Evolutionary conservation across 2,113 vertebrate genomes (phyloP), one percentile per base, ranked within the genome.

Genomic region (Lanius collurio): DNA sequence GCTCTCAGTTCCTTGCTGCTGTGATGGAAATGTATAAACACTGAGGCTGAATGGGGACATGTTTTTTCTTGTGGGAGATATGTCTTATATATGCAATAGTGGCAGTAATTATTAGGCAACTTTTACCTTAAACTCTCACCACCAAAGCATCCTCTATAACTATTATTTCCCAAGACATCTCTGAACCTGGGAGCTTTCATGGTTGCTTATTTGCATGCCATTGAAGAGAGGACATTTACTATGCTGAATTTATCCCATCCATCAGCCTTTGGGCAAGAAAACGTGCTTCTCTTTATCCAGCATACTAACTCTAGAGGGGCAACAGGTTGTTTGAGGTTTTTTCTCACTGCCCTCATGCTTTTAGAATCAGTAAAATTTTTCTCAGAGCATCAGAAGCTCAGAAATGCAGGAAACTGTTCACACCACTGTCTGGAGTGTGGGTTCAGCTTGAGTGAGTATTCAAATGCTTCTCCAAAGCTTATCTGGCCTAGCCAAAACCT

Each of bases 401-500:
- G 53, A 94, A 97, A 83, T 57, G 65, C 83, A 96, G 96, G 96
- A 97, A 97, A 87, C 86, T 93, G 65, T 86, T 95, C 76, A 94
- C 93, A 94, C 93, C 93, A 91, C 96, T 97, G 95, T 95, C 96
- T 96, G 95, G 92, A 95, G 92, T 95, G 95, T 96, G 95, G 95
- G 92, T 97, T 97, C 94, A 96, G 93, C 89, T 93, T 94, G 83
- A 97, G 94, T 93, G 94, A 97, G 83, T 89, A 94, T 94, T 95
- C 87, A 94, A 68, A 89, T 82, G 24, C 63, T 91, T 84, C 94
- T 97, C 73, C 93, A 97, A 96, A 94, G 64, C 55, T 94, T 90
- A 96, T 95, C 92, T 94, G 59, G 73, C 87, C 82, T 59, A 97
- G 97, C 97, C 96, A 97, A 96, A 96, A 91, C 95, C 95, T 97